Conservation (phyloP, 2,797 vertebrate genomes). For the Fringilla coelebs region DNA sequence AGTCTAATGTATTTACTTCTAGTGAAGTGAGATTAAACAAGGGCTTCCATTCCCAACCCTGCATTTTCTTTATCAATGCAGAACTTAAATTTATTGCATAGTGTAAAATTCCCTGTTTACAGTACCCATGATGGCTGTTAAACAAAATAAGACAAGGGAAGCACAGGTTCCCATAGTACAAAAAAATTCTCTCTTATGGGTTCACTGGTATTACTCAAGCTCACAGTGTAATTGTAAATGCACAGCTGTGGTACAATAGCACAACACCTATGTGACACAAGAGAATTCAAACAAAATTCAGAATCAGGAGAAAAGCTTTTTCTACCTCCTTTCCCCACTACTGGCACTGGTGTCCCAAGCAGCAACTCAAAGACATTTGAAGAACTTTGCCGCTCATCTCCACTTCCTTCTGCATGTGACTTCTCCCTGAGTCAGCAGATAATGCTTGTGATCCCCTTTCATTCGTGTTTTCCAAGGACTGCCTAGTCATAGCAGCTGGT, state of each 20-base stretch:
- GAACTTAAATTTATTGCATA: neutral
- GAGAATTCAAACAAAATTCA: neutral
- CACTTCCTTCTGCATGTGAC: conserved; percentile 20
- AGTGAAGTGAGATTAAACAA: neutral
- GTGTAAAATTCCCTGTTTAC: neutral
- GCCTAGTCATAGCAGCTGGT: neutral
- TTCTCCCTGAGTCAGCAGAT: conserved; percentile 35
- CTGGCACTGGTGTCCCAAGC: neutral
- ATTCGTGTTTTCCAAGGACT: neutral
- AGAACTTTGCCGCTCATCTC: conserved; percentile 14
- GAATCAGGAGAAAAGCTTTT: neutral
- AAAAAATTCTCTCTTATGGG: neutral
- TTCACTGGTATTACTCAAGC: neutral
- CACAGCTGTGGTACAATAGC: neutral
- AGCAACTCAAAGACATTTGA: neutral
- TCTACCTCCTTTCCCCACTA: neutral
- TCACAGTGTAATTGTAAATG: neutral
- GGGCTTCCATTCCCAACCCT: neutral
- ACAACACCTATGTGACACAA: neutral
- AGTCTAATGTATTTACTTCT: neutral
- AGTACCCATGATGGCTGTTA: neutral
- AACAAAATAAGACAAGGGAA: neutral
- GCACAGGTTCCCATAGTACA: neutral
- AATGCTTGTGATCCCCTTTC: conserved; percentile 12
- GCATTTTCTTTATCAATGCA: neutral